Evolutionary conservation across 1,140 invertebrate genomes (phyloP), one percentile per base, ranked within the genome.

Genomic region (Drosophila lowei): DNA sequence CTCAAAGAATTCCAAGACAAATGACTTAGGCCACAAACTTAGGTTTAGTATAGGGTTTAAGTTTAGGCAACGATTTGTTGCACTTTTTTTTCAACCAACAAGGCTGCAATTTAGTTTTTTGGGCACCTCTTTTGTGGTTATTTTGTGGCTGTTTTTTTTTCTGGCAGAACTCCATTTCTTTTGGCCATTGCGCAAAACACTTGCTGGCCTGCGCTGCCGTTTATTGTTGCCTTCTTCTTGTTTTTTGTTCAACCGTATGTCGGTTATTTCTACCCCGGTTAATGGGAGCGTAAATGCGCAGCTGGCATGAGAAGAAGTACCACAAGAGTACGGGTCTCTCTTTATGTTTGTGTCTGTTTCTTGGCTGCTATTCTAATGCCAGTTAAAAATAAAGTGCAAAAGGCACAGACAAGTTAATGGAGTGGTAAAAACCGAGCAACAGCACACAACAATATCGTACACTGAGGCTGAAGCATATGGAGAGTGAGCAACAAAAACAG

Each of bases 251-350:
- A 23, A 73, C 54, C 55, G 16, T 62, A 46, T 76, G 56, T 76
- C 41, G 66, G 60, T 74, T 81, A 64, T 81, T 85, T 81, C 74
- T 73, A 70, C 60, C 64, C 34, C 79, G 78, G 81, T 77, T 85
- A 85, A 85, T 85, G 81, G 81, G 81, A 85, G 81, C 81, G 81
- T 85, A 85, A 85, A 86, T 85, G 81, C 81, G 73, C 81, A 85
- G 70, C 81, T 86, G 77, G 81, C 83, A 77, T 85, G 83, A 66
- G 73, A 86, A 81, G 83, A 38, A 38, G 34, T 38, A 4, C 34
- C 34, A 38, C 34, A 11, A 38, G 9, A 38, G 11, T 38, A 38
- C 74, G 75, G 70, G 72, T 46, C 23, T 25, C 44, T 47, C 18
- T 23, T 7, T 46, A 62, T 54, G 16, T 34, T 16, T 21, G 25